A percentile compares a stretch with the other conserved stretches of the same genome.
These are phyloP conservation scores for Tetramorium simillimum DNA, from an alignment of 1,140 invertebrate species.

Conservation along the genomic window DNA sequence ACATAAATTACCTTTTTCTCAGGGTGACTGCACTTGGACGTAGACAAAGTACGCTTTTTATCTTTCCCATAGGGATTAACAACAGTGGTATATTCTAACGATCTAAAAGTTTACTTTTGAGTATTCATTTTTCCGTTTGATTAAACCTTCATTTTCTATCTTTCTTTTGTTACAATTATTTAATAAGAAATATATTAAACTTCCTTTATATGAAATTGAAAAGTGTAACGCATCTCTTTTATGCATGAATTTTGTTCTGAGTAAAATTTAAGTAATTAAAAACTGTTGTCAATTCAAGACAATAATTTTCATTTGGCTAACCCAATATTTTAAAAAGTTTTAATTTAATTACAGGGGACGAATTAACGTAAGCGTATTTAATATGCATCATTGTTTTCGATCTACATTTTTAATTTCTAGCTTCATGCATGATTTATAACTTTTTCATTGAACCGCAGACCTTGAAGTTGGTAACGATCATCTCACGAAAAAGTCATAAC, in stretches of 20 bases:
- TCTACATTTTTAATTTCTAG: background rate
- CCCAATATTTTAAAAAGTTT: background rate
- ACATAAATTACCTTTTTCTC: constrained; percentile 56
- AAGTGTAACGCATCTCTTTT: background rate
- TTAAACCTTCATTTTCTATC: constrained; percentile 14
- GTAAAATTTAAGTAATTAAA: background rate
- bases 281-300: background rate
- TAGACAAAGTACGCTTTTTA: constrained; percentile 46
- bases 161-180: background rate
- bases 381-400: constrained; percentile 3
- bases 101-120: constrained; percentile 24
- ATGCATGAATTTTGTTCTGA: background rate
- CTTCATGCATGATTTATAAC: constrained; percentile 24
- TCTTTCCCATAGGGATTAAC: constrained; percentile 28
- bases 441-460: constrained; percentile 14
- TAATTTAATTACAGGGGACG: background rate
- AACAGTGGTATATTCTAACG: constrained; percentile 21
- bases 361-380: background rate
- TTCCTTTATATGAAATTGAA: background rate
- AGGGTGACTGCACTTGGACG: constrained; percentile 26
- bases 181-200: constrained; percentile 9
- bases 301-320: background rate
- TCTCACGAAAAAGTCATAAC: constrained; percentile 49
- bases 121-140: constrained; percentile 37
- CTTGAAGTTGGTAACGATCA: constrained; percentile 13